A percentile compares a stretch with the other conserved stretches of the same genome.
These are phyloP conservation scores for Deladenus siricidicola DNA, from an alignment of 2,888 invertebrate species.

Conservation along the genomic window DNA sequence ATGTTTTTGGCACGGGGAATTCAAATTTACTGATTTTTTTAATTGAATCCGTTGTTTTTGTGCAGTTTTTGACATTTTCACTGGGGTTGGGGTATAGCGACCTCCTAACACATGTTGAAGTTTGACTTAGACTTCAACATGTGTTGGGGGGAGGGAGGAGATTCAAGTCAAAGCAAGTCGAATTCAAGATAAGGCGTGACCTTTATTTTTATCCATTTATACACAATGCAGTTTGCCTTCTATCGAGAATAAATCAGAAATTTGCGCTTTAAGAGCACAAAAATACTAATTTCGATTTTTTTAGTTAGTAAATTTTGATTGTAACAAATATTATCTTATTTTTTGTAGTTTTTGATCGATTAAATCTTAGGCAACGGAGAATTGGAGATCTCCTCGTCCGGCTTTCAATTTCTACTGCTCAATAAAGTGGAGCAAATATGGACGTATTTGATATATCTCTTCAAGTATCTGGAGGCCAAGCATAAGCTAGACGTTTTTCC, in stretches of 20 bases:
- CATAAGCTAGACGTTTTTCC: constrained; percentile 14
- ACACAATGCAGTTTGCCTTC: no score
- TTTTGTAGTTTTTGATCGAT: constrained; percentile 8
- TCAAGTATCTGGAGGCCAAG: constrained; percentile 64
- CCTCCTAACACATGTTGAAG: no score
- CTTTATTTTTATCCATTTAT: no score
- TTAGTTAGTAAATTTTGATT: not conserved
- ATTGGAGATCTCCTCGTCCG: constrained; percentile 59
- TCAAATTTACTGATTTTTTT: no score
- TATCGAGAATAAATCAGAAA: not conserved
- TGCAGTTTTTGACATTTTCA: no score
- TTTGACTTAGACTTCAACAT: no score
- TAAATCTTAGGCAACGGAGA: constrained; percentile 19
- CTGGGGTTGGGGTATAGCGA: no score
- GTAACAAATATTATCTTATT: not conserved
- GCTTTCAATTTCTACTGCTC: constrained; percentile 89
- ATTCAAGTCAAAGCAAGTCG: no score
- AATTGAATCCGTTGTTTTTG: no score
- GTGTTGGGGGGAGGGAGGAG: no score
- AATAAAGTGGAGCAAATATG: constrained; percentile 89
- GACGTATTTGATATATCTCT: constrained; percentile 87
- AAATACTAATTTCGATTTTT: not conserved
- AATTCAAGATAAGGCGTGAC: no score
- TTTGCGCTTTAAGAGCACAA: not conserved
- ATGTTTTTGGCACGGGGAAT: no score